Evolutionary conservation across 2,888 invertebrate genomes (phyloP).

Genomic region (Hyposoter dolosus): DNA sequence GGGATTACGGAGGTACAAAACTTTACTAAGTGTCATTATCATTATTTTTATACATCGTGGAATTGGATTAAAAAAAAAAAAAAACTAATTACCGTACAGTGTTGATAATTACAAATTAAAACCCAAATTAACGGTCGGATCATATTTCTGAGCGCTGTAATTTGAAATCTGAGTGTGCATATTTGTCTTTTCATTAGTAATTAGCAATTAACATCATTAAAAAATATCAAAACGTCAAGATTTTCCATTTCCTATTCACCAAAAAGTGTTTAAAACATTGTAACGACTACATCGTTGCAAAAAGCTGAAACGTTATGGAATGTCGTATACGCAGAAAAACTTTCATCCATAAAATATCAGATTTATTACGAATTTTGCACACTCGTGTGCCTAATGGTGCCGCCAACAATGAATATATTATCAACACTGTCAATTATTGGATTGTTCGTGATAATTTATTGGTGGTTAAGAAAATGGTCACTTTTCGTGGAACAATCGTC

Average conservation of each 20-base stretch:
- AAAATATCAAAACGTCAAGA: neutral
- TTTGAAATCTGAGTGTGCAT: neutral
- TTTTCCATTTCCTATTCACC: neutral
- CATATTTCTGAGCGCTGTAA: neutral
- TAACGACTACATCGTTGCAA: neutral
- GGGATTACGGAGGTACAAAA: neutral
- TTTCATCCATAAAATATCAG: conserved; percentile 7
- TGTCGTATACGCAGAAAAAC: neutral
- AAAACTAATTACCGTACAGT: neutral
- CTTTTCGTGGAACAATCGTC: conserved; percentile 48
- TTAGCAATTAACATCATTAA: neutral
- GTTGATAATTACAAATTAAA: neutral
- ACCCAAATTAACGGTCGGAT: neutral
- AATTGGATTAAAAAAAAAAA: neutral
- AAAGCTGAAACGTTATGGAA: neutral
- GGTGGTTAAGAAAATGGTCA: conserved; percentile 22
- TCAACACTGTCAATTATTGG: conserved; percentile 13
- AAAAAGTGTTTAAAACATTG: neutral
- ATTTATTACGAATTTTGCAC: neutral
- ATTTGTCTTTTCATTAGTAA: neutral
- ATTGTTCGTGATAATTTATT: conserved; percentile 36
- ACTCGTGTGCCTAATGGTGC: neutral
- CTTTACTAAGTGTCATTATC: neutral
- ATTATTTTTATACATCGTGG: neutral
- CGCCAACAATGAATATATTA: conserved; percentile 10